A percentile compares a stretch with the other conserved stretches of the same genome.
These are phyloP conservation scores for Paralichthys olivaceus DNA, from an alignment of 2,113 vertebrate species.

Conservation along the genomic window DNA sequence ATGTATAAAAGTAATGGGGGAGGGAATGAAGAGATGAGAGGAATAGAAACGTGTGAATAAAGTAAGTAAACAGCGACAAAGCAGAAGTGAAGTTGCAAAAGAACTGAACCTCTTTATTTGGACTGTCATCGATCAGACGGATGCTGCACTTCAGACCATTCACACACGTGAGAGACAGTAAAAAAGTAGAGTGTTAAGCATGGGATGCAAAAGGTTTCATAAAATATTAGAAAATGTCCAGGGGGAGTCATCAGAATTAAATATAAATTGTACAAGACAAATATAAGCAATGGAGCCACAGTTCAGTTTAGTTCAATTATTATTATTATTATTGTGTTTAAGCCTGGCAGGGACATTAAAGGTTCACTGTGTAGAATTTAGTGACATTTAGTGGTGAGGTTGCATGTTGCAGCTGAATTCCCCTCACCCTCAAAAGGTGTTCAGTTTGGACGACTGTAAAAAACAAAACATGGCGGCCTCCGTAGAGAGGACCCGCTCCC, in stretches of 20 bases:
- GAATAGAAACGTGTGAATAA: no score
- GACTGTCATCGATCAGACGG: slow-evolving; percentile 71
- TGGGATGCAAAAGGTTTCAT: slow-evolving; percentile 77
- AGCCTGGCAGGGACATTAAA: slow-evolving; percentile 66
- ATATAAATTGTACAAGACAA: slow-evolving; percentile 78
- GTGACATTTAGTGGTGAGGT: no score
- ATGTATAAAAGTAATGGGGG: slow-evolving; percentile 36
- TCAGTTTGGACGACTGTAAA: no score
- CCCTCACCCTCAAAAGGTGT: no score
- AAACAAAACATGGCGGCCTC: no score
- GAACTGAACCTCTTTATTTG: slow-evolving; percentile 81
- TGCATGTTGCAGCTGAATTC: no score
- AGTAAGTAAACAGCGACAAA: slow-evolving; percentile 32
- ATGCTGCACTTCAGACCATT: slow-evolving; percentile 79
- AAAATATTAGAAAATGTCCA: slow-evolving; percentile 79
- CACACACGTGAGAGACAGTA: slow-evolving; percentile 76
- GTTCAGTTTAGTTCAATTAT: slow-evolving; percentile 52
- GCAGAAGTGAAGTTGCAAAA: slow-evolving; percentile 73
- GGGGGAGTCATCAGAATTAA: slow-evolving; percentile 69
- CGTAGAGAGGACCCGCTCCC: no score
- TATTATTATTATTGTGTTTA: slow-evolving; percentile 5
- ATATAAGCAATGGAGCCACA: slow-evolving; percentile 56
- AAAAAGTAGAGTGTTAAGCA: slow-evolving; percentile 76
- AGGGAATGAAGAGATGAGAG: neutral
- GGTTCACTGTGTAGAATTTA: no score